These are phyloP conservation scores for Alectoris magna DNA, from an alignment of 2,797 vertebrate genomes.

Conservation along the genomic window DNA sequence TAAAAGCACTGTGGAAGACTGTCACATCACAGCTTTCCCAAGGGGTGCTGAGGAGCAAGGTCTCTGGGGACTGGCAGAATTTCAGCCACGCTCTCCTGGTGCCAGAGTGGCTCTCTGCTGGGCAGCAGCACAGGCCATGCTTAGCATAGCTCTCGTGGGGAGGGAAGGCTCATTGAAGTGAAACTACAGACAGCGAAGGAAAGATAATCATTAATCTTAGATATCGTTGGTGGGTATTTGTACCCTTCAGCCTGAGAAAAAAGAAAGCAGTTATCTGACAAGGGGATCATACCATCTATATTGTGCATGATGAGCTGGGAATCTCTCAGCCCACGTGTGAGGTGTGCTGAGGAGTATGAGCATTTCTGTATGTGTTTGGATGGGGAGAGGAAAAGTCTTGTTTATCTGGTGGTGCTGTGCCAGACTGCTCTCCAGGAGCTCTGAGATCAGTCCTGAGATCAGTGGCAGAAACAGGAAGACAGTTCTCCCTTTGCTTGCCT, in stretches of 20 bases:
- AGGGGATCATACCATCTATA: neutral
- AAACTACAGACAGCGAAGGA: rapidly evolving
- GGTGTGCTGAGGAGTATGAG: neutral
- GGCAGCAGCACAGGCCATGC: rapidly evolving
- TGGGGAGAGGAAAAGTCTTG: neutral
- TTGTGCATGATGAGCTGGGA: neutral
- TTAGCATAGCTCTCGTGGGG: neutral
- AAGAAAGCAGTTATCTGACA: neutral
- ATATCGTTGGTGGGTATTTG: neutral
- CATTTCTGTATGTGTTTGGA: neutral
- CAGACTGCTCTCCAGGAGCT: neutral
- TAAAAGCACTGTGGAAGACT: neutral
- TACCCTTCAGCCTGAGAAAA: neutral
- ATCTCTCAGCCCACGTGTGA: neutral
- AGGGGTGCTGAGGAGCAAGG: neutral
- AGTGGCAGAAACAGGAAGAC: neutral
- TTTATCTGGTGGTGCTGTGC: neutral
- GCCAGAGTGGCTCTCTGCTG: neutral
- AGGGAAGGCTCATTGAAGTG: rapidly evolving
- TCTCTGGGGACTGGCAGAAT: neutral
- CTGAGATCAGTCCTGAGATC: neutral
- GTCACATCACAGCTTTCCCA: neutral
- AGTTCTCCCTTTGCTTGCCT: neutral
- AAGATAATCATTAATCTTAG: neutral
- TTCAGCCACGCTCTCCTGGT: rapidly evolving